Evolutionary conservation across 2,888 invertebrate species (phyloP), one percentile per base, ranked within the genome.

Genomic region (Gymnoscelis rufifasciata): DNA sequence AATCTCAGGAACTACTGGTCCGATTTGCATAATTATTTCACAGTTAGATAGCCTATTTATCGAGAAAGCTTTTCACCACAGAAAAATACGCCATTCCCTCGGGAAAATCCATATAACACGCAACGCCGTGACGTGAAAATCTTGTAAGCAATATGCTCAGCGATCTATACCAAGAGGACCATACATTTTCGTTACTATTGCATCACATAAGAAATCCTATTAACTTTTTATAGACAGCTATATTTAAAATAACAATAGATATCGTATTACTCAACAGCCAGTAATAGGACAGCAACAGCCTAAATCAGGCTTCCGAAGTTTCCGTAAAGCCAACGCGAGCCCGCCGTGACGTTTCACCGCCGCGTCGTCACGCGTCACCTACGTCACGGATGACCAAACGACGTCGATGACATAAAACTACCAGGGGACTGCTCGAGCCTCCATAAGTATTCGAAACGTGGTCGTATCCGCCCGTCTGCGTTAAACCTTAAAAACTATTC

Each of bases 381-480:
- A 58, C 6, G 68, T 61, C 60, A 59, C 66, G 59, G 56, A 58
- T 58, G 54, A 61, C 53, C 49, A 45, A 35, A 23, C 35, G 35
- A 19, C 33, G 14, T 31, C 31, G 31, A 49, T 26, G 27, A 24
- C 66, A 69, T 69, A 62, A 62, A 68, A 64, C 67, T 58, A 56
- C 59, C 51, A 58, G 60, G 47, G 51, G 52, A 52, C 57, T 60
- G 58, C 60, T 56, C 66, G 63, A 68, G 58, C 66, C 69, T 68
- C 63, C 80, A 83, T 60, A 80, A 74, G 80, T 78, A 71, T 57
- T 54, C 49, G 52, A 63, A 58, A 44, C 66, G 60, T 64, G 74
- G 79, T 56, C 53, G 57, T 45, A 33, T 50, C 45, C 52, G 51
- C 59, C 54, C 49, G 51, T 59, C 52, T 42, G 24, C 52, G 19